Conservation (phyloP, 2,113 vertebrate genomes). For the Pyxicephalus adspersus region DNA sequence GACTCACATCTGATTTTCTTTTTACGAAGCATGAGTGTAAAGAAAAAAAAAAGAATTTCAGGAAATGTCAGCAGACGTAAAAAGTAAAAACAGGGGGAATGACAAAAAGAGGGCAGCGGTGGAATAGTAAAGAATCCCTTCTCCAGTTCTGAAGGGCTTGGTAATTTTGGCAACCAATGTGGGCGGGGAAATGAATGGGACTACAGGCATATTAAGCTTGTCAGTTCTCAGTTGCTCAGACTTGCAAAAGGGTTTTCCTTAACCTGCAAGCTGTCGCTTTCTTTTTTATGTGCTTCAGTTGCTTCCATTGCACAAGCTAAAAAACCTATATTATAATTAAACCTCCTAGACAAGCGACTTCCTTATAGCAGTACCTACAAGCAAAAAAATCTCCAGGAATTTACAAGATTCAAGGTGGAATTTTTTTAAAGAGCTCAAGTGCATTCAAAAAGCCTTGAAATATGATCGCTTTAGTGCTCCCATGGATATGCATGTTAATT, state of each 20-base stretch:
- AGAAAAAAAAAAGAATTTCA: conserved; percentile 25
- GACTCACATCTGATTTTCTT: conserved; percentile 54
- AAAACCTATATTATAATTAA: conserved; percentile 30
- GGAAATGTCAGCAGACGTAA: conserved; percentile 49
- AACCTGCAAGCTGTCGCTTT: conserved; percentile 56
- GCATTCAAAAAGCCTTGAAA: conserved; percentile 55
- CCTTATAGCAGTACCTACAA: conserved; percentile 23
- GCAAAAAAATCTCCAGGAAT: conserved; percentile 37
- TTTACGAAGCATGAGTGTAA: conserved; percentile 52
- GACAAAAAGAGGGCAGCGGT: conserved; percentile 44
- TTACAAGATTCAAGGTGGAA: conserved; percentile 53
- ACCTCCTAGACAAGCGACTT: conserved; percentile 17
- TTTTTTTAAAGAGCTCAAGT: conserved; percentile 53
- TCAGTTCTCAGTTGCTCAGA: conserved; percentile 57
- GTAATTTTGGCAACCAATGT: conserved; percentile 57
- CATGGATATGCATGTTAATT: conserved; percentile 54
- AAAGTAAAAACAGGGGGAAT: conserved; percentile 33
- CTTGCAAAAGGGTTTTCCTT: conserved; percentile 57
- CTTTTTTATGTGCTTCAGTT: conserved; percentile 48
- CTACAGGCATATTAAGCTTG: conserved; percentile 58
- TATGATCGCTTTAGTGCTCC: conserved; percentile 52
- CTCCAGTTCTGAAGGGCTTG: conserved; percentile 49
- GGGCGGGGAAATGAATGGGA: conserved; percentile 56
- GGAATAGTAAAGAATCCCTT: conserved; percentile 49
- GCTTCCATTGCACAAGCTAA: conserved; percentile 23